Percentiles rank a stretch among this genome's conserved stretches.
phyloP scores from a whole-genome alignment of 1,140 invertebrate genomes.

The Aphaenogaster rudis region DNA sequence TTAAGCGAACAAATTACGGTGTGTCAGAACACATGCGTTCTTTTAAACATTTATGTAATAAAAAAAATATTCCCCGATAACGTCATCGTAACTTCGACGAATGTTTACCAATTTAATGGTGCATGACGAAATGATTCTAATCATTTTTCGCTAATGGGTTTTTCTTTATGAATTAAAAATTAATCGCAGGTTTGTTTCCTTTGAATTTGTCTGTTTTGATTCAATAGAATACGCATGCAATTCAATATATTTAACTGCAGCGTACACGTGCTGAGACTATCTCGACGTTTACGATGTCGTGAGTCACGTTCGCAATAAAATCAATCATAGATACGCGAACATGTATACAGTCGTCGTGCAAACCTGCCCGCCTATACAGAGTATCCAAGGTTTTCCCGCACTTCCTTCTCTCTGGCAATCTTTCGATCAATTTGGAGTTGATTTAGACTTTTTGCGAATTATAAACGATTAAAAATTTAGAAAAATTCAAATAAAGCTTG shows the following conservation, averaged over 20 bases:
- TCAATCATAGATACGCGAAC: slow-evolving; percentile 60
- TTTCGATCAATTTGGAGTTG: neutral
- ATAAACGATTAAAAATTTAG: neutral
- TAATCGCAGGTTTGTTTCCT: neutral
- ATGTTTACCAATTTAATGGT: neutral
- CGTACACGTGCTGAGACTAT: slow-evolving; percentile 23
- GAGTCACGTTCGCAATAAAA: slow-evolving; percentile 46
- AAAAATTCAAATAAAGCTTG: neutral
- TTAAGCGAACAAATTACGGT: slow-evolving; percentile 21
- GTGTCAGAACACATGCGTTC: neutral
- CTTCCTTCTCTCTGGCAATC: slow-evolving; percentile 1
- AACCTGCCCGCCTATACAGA: slow-evolving; percentile 31
- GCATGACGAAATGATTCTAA: neutral
- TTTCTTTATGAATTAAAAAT: neutral
- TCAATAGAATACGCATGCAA: neutral
- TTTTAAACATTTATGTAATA: slow-evolving; percentile 15
- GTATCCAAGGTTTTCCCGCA: slow-evolving; percentile 8
- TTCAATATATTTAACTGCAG: slow-evolving; percentile 30
- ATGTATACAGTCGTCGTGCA: neutral
- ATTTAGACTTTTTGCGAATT: neutral
- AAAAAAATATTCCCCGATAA: neutral
- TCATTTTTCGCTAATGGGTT: neutral
- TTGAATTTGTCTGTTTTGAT: neutral
- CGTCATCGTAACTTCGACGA: neutral
- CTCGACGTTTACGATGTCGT: slow-evolving; percentile 43